Evolutionary conservation across 2,797 vertebrate genomes (phyloP).

Genomic region (Hoplostethus mediterraneus): DNA sequence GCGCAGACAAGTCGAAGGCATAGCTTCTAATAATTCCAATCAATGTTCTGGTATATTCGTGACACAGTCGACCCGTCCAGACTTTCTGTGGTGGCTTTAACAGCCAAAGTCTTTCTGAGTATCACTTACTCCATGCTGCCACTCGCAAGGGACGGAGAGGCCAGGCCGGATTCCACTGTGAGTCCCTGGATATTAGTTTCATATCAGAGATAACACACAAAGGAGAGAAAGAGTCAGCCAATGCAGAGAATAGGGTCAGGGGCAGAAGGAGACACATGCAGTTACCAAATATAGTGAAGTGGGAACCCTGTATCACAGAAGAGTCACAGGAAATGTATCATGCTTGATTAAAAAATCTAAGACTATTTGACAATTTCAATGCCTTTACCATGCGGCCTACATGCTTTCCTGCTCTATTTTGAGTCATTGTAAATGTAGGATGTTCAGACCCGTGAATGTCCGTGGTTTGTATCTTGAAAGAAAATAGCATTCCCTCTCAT

Average conservation of each 20-base stretch:
- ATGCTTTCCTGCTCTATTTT: too few species aligned
- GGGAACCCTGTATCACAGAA: not conserved
- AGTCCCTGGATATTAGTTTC: slow-evolving; percentile 81
- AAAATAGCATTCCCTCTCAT: too few species aligned
- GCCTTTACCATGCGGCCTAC: too few species aligned
- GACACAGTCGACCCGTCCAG: slow-evolving; percentile 63
- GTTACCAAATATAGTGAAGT: slow-evolving; percentile 34
- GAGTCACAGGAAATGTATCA: not conserved
- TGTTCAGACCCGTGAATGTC: too few species aligned
- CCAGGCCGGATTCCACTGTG: slow-evolving; percentile 73
- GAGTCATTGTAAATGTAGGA: too few species aligned
- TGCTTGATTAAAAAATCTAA: not conserved
- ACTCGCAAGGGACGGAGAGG: slow-evolving; percentile 65
- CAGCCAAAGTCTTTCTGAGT: slow-evolving; percentile 72
- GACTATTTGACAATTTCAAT: not conserved
- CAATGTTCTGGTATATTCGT: slow-evolving; percentile 61
- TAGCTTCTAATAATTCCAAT: slow-evolving; percentile 49
- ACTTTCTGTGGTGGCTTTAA: slow-evolving; percentile 69
- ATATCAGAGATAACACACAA: slow-evolving; percentile 78
- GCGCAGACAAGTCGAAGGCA: slow-evolving; percentile 26
- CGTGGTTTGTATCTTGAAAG: too few species aligned
- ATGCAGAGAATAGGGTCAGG: slow-evolving; percentile 52
- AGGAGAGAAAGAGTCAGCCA: slow-evolving; percentile 56
- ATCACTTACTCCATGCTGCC: slow-evolving; percentile 75
- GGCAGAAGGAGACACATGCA: slow-evolving; percentile 37